Conservation (phyloP, 1,140 invertebrate species). For the Pogonognathellus flavescens region DNA sequence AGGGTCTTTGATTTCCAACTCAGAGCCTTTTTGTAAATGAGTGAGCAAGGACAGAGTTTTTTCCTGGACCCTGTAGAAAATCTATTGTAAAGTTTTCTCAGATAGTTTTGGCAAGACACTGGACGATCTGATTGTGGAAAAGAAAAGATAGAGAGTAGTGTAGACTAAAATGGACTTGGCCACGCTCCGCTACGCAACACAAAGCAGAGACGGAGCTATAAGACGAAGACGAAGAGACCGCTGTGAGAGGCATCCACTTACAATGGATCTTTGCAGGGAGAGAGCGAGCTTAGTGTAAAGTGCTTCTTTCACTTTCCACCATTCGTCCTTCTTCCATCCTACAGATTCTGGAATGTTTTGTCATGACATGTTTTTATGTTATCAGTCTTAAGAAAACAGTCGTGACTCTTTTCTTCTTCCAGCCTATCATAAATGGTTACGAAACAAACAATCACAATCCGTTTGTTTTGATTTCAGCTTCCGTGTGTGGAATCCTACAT, state of each 20-base stretch:
- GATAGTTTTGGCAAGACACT: neutral
- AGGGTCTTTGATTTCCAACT: constrained; percentile 1
- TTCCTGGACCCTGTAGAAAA: neutral
- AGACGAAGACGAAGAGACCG: too few relatives aligned
- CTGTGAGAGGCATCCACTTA: constrained; percentile 7
- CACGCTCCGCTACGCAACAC: neutral
- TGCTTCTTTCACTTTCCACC: constrained; percentile 35
- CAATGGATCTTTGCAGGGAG: constrained; percentile 1
- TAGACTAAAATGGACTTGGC: too few relatives aligned
- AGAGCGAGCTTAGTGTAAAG: constrained; percentile 14
- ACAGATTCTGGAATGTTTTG: neutral
- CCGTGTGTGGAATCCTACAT: neutral
- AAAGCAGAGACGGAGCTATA: neutral
- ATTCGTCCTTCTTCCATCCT: neutral
- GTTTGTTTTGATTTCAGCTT: constrained; percentile 25
- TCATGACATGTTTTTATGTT: constrained; percentile 19
- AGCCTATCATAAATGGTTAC: constrained; percentile 16
- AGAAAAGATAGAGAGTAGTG: neutral
- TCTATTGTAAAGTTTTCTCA: constrained; percentile 21
- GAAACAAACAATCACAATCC: constrained; percentile 30
- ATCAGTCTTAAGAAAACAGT: constrained; percentile 20
- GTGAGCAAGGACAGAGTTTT: neutral
- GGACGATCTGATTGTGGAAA: constrained; percentile 25
- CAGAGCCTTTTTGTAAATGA: too few relatives aligned
- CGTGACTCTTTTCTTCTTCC: neutral